Conservation (phyloP, 2,113 vertebrate genomes). For the Calypte anna region DNA sequence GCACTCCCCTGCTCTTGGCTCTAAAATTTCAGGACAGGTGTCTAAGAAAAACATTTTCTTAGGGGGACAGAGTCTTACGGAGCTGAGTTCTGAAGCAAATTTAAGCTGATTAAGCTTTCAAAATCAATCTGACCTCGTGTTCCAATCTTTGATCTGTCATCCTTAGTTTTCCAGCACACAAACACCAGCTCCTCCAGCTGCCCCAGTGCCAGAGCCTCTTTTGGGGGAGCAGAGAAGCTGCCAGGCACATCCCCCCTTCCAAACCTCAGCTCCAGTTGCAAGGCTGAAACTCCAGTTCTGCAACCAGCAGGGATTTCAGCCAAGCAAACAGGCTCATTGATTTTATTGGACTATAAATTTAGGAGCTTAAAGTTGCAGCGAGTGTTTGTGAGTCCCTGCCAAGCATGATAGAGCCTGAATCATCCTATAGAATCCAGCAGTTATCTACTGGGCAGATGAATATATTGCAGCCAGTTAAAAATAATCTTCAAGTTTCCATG, state of each 20-base stretch:
- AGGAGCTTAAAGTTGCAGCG: neutral
- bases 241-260: neutral
- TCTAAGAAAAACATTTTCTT: constrained; percentile 45
- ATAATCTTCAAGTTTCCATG: neutral
- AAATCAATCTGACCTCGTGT: constrained; percentile 3
- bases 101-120: constrained; percentile 57
- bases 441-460: neutral
- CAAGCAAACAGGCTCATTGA: neutral
- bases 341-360: neutral
- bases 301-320: neutral
- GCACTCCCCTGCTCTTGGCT: neutral
- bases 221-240: neutral
- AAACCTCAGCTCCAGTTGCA: neutral
- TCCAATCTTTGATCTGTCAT: constrained; percentile 43
- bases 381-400: neutral
- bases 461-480: neutral
- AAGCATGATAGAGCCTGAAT: neutral
- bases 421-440: neutral
- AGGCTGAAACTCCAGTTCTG: neutral
- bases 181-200: neutral
- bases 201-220: neutral
- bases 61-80: neutral
- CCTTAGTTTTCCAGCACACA: neutral
- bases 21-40: constrained; percentile 14
- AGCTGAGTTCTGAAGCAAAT: constrained; percentile 46